Conservation (phyloP, 2,797 vertebrate genomes). For the Chloroceryle inda region DNA sequence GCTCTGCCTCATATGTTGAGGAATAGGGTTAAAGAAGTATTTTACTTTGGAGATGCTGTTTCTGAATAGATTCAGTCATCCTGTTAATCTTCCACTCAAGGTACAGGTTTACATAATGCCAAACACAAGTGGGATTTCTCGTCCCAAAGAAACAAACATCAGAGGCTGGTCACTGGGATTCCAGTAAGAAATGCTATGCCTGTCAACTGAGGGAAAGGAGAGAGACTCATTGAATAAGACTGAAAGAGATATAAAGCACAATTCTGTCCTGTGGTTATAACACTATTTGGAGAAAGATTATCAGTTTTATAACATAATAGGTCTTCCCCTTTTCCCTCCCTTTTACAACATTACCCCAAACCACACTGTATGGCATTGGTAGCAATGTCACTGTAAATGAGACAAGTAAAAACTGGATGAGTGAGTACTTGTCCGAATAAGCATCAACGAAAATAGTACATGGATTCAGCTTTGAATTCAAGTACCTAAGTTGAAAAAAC, state of each 20-base stretch:
- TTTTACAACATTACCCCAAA: neutral
- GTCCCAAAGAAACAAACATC: neutral
- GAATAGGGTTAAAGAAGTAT: neutral
- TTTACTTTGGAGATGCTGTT: neutral
- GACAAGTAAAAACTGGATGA: neutral
- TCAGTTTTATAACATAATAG: neutral
- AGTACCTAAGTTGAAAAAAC: neutral
- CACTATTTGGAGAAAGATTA: neutral
- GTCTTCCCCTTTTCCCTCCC: neutral
- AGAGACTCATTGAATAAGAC: neutral
- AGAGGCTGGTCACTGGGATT: neutral
- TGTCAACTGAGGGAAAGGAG: neutral
- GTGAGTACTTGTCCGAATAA: neutral
- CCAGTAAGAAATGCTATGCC: neutral
- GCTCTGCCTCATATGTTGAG: neutral
- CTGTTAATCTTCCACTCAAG: neutral
- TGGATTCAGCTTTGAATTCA: neutral
- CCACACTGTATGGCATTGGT: neutral
- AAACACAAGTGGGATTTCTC: neutral
- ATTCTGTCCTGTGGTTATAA: neutral
- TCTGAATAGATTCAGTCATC: neutral
- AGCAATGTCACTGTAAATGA: neutral
- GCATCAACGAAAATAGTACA: neutral
- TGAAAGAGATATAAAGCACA: neutral
- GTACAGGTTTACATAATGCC: neutral